Evolutionary conservation across 2,888 invertebrate species (phyloP), one percentile per base, ranked within the genome.

Genomic region (Agapetus fuscipes): DNA sequence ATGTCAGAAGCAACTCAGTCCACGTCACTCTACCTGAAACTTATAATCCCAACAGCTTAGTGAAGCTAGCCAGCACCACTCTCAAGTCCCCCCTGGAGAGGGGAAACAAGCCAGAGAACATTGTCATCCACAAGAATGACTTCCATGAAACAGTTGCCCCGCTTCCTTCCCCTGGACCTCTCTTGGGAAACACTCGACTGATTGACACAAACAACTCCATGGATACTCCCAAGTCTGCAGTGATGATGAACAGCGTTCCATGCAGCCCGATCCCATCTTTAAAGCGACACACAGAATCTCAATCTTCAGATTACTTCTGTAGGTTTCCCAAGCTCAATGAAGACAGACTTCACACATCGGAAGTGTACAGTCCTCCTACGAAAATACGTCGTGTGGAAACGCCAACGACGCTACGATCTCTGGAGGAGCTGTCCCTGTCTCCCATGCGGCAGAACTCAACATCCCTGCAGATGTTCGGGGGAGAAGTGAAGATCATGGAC

Each of bases 81-180:
- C 62, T 69, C 43, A 57, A 64, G 6, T 58, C 64, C 31, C 57
- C 62, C 30, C 59, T 59, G 53, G 57, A 52, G 11, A 50, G 59
- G 39, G 54, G 57, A 0, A 62, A 59, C 9, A 76, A 75, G 55
- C 74, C 75, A 1, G 76, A 76, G 50, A 73, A 71, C 51, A 56
- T 76, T 41, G 64, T 74, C 12, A 63, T 76, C 39, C 52, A 62
- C 40, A 71, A 68, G 54, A 59, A 62, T 29, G 70, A 70, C 49
- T 52, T 57, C 28, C 66, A 48, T 47, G 72, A 74, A 49, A 59
- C 74, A 29, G 67, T 71, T 44, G 68, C 77, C 29, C 83, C 85
- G 1, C 60, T 85, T 31, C 84, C 84, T 29, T 87, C 87, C 3
- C 88, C 88, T 0, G 88, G 88, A 0, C 88, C 88, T 1, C 64